A percentile compares a stretch with the other conserved stretches of the same genome.
Conservation (phyloP, 2,797 vertebrate genomes). For the Fistularia tabacaria region DNA sequence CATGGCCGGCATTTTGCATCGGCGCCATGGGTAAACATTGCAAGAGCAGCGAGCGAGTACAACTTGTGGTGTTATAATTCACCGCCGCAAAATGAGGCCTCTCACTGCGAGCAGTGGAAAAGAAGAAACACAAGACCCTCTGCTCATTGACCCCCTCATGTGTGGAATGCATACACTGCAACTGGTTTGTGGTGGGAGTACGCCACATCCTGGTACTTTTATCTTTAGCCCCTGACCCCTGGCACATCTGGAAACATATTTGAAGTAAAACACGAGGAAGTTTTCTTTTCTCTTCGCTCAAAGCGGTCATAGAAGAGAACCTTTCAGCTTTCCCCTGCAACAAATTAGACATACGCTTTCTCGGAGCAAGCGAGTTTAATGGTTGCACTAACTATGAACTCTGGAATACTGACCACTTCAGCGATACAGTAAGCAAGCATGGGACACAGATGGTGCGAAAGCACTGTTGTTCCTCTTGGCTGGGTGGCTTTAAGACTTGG, state of each 20-base stretch:
- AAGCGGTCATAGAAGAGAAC: conserved; percentile 70
- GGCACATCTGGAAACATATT: conserved; percentile 96
- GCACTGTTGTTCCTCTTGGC: conserved; percentile 70
- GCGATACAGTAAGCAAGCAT: conserved; percentile 47
- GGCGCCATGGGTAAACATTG: conserved; percentile 71
- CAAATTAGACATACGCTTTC: conserved; percentile 46
- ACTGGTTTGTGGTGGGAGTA: conserved; percentile 74
- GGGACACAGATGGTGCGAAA: conserved; percentile 71
- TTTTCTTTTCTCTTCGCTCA: conserved; percentile 82
- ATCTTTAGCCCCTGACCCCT: conserved; percentile 88
- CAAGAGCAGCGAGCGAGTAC: conserved; percentile 71
- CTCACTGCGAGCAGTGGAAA: conserved; percentile 77
- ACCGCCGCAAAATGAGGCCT: conserved; percentile 78
- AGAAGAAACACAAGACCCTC: conserved; percentile 79
- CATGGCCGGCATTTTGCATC: conserved; percentile 69
- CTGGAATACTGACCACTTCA: conserved; percentile 73
- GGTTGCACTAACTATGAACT: conserved; percentile 78
- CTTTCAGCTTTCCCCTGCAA: conserved; percentile 50
- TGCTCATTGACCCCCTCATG: conserved; percentile 81
- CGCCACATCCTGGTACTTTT: conserved; percentile 93
- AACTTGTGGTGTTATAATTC: conserved; percentile 79
- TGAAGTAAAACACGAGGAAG: conserved; percentile 84
- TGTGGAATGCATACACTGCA: conserved; percentile 81
- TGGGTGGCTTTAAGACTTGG: conserved; percentile 76
- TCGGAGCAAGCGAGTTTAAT: conserved; percentile 68